Evolutionary conservation across 2,888 invertebrate species (phyloP).

Genomic region (Gasteruption jaculator): DNA sequence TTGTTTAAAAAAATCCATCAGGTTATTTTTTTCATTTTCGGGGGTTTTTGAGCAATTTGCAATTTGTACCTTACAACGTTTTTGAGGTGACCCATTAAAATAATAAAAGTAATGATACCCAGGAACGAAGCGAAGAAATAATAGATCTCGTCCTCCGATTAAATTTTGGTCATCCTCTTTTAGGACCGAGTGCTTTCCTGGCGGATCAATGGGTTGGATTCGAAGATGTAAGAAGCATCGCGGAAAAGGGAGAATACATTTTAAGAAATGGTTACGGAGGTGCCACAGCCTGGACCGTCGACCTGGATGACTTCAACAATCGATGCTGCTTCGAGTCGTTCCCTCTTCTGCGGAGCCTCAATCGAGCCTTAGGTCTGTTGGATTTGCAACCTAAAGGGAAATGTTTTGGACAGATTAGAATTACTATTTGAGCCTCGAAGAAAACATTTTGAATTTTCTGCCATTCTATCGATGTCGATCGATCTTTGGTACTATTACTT

Average conservation of each 20-base stretch:
- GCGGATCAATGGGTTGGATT: slow-evolving; percentile 88
- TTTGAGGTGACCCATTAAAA: too few relatives aligned
- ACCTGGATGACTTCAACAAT: slow-evolving; percentile 83
- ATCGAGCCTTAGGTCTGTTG: slow-evolving; percentile 67
- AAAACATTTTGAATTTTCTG: not conserved
- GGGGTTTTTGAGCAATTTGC: too few relatives aligned
- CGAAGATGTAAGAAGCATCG: slow-evolving; percentile 75
- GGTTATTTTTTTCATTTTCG: too few relatives aligned
- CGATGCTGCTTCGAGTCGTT: slow-evolving; percentile 76
- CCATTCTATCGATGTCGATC: not conserved
- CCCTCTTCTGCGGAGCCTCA: slow-evolving; percentile 73
- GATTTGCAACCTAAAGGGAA: too few relatives aligned
- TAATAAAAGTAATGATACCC: not conserved
- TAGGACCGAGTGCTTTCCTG: slow-evolving; percentile 72
- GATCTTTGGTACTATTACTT: slow-evolving; percentile 1
- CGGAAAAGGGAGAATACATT: slow-evolving; percentile 73
- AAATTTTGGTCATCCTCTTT: not conserved
- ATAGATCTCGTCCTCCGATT: not conserved
- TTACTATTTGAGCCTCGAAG: not conserved
- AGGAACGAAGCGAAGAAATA: not conserved
- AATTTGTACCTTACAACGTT: too few relatives aligned
- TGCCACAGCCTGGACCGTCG: slow-evolving; percentile 82
- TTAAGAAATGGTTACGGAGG: slow-evolving; percentile 71
- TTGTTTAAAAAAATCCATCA: too few relatives aligned
- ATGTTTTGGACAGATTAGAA: too few relatives aligned